Conservation (phyloP, 2,113 vertebrate species). For the Corynorhinus townsendii region DNA sequence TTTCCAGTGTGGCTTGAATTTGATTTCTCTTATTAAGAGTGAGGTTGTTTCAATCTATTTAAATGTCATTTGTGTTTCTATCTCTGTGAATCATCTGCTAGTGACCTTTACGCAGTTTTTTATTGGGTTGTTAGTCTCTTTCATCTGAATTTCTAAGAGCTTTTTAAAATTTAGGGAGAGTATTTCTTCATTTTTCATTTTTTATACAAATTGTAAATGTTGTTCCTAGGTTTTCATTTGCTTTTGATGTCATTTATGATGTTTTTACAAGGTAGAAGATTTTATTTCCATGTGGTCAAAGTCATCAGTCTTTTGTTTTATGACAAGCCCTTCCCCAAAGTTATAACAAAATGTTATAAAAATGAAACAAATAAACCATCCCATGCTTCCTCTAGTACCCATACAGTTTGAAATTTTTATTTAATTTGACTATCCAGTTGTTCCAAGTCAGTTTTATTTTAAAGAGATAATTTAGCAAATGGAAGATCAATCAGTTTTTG, state of each 20-base stretch:
- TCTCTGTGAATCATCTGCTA: neutral
- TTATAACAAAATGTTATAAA: neutral
- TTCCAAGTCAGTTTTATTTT: slow-evolving; percentile 11
- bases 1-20: neutral
- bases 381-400: neutral
- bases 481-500: neutral
- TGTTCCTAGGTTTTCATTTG: neutral
- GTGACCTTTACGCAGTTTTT: neutral
- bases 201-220: neutral
- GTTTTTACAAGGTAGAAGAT: neutral
- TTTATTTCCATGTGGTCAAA: neutral
- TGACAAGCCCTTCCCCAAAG: neutral
- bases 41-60: neutral
- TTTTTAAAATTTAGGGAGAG: neutral
- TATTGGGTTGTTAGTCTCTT: neutral
- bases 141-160: neutral
- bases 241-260: neutral
- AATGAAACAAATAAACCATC: neutral
- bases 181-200: slow-evolving; percentile 18
- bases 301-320: neutral
- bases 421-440: neutral
- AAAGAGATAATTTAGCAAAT: neutral
- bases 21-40: slow-evolving; percentile 7
- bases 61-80: neutral
- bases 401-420: neutral